Evolutionary conservation across 2,797 vertebrate genomes (phyloP).

Genomic region (Echeneis naucrates): DNA sequence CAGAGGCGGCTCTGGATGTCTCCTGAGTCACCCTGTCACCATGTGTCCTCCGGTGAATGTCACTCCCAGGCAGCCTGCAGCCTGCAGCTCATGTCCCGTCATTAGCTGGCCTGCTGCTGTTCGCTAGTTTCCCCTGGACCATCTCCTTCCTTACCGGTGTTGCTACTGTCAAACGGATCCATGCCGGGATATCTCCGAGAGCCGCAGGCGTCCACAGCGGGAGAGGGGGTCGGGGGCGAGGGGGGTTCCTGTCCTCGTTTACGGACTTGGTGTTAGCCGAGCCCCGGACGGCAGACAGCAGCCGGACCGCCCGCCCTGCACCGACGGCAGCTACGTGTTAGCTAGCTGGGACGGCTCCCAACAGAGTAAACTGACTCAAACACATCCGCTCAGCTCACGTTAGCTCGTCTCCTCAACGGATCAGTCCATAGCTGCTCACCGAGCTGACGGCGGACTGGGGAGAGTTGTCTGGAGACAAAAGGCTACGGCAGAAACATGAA

Average conservation of each 20-base stretch:
- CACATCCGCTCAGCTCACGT: slow-evolving; percentile 42
- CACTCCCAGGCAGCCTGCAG: slow-evolving; percentile 38
- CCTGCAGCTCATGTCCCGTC: slow-evolving; percentile 44
- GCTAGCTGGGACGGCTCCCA: slow-evolving; percentile 75
- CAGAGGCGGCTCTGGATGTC: not conserved
- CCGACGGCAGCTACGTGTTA: slow-evolving; percentile 53
- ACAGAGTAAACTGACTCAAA: slow-evolving; percentile 45
- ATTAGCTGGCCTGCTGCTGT: slow-evolving; percentile 71
- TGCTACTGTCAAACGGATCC: slow-evolving; percentile 85
- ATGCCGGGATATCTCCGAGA: slow-evolving; percentile 45
- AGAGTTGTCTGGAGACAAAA: not conserved
- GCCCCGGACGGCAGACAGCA: no score
- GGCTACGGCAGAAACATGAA: not conserved
- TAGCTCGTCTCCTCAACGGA: slow-evolving; percentile 45
- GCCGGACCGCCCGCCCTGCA: slow-evolving; percentile 24
- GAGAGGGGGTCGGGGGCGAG: no score
- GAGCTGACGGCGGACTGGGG: not conserved
- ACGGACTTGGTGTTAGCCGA: slow-evolving; percentile 12
- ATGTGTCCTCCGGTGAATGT: slow-evolving; percentile 72
- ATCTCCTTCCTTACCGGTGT: slow-evolving; percentile 53
- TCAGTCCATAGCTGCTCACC: slow-evolving; percentile 22
- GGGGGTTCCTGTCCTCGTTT: not conserved
- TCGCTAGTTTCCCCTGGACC: slow-evolving; percentile 49
- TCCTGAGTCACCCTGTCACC: slow-evolving; percentile 20
- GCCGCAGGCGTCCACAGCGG: slow-evolving; percentile 21